Evolutionary conservation across 2,113 vertebrate genomes (phyloP).

Genomic region (Rana temporaria): DNA sequence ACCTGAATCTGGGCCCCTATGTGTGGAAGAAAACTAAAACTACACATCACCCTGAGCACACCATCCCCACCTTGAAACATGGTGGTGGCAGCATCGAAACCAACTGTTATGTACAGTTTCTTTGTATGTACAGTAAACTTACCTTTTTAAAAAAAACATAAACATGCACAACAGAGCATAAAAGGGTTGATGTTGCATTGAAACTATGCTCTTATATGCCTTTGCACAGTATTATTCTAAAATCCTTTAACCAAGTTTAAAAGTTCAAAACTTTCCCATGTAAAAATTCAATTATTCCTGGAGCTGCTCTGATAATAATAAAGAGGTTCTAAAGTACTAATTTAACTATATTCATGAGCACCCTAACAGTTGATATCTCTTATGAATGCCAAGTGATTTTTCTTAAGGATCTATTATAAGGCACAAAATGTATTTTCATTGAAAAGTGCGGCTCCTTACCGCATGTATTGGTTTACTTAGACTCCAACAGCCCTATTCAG

Average conservation of each 20-base stretch:
- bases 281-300: slow-evolving; percentile 6
- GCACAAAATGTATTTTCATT: slow-evolving; percentile 68
- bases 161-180: too few species aligned
- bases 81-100: too few species aligned
- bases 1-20: too few species aligned
- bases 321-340: slow-evolving; percentile 57
- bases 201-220: too few species aligned
- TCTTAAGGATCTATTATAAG: slow-evolving; percentile 61
- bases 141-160: too few species aligned
- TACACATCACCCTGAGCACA: too few species aligned
- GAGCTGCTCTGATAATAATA: slow-evolving; percentile 53
- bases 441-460: slow-evolving; percentile 36
- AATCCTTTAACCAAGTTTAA: neutral
- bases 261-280: neutral
- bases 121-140: too few species aligned
- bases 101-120: too few species aligned
- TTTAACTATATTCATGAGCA: slow-evolving; percentile 62
- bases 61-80: too few species aligned
- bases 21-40: too few species aligned
- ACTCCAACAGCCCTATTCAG: slow-evolving; percentile 70
- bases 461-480: slow-evolving; percentile 6
- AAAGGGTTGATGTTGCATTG: too few species aligned
- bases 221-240: neutral
- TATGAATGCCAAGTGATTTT: slow-evolving; percentile 58
- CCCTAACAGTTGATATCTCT: slow-evolving; percentile 44